Evolutionary conservation across 1,140 invertebrate genomes (phyloP).

Genomic region (Vollenhovia emeryi): DNA sequence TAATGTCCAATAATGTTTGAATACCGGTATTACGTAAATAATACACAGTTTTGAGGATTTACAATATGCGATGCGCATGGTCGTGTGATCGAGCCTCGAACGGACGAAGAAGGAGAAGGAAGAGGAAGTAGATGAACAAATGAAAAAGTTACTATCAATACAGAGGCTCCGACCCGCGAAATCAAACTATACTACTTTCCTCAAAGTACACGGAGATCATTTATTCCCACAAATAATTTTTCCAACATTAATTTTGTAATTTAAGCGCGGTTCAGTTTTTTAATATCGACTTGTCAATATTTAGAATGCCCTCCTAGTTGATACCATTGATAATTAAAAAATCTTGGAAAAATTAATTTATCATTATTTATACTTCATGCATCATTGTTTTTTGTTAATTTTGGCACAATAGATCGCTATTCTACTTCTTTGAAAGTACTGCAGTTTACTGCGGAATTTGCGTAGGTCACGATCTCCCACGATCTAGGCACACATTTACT

Average conservation of each 20-base stretch:
- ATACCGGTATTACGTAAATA: no score
- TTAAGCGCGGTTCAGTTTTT: background rate
- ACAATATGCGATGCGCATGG: no score
- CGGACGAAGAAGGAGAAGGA: no score
- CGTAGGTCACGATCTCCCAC: conserved; percentile 78
- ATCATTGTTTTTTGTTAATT: conserved; percentile 76
- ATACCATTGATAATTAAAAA: background rate
- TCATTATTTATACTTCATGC: background rate
- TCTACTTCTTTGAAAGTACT: conserved; percentile 48
- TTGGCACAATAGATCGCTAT: conserved; percentile 28
- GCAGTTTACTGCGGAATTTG: conserved; percentile 67
- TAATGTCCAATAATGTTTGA: no score
- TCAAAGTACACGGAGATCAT: no score
- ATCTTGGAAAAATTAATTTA: background rate
- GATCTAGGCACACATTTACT: conserved; percentile 69
- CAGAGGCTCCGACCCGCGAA: no score
- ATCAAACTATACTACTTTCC: no score
- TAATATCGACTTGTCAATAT: background rate
- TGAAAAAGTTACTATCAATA: no score
- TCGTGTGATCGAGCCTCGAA: no score
- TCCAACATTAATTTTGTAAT: background rate
- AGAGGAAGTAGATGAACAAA: no score
- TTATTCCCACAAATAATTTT: no score
- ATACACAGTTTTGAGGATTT: no score
- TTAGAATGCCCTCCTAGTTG: background rate